These are phyloP conservation scores for Epizoanthus rinbou DNA, from an alignment of 92 coral and sea anemone species.

Conservation along the genomic window DNA sequence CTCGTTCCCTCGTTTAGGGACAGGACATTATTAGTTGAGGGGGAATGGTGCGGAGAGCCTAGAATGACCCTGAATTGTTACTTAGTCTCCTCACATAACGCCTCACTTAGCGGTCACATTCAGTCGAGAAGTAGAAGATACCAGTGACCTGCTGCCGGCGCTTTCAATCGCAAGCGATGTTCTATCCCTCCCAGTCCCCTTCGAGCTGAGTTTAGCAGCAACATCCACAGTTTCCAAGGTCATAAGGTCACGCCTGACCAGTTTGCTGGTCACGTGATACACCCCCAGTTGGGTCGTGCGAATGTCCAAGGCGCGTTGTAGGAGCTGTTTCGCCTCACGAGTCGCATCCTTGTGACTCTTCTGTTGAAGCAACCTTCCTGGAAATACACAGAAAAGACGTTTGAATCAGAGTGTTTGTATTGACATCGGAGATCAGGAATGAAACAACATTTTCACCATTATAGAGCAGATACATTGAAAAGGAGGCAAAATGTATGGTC, in stretches of 20 bases:
- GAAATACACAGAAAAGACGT: neutral
- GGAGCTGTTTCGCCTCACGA: constrained; percentile 72
- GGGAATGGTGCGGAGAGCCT: too few species aligned
- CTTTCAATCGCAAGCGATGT: constrained; percentile 46
- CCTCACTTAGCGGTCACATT: constrained; percentile 33
- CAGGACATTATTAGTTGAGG: too few species aligned
- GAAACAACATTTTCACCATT: neutral
- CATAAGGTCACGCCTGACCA: constrained; percentile 80
- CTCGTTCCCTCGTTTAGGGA: too few species aligned
- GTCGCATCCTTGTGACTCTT: constrained; percentile 80
- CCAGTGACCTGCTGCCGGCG: constrained; percentile 44
- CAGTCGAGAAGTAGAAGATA: constrained; percentile 43
- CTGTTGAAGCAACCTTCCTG: constrained; percentile 83
- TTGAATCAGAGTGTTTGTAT: too few species aligned
- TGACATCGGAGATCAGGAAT: too few species aligned
- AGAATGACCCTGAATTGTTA: too few species aligned
- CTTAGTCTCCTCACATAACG: too few species aligned
- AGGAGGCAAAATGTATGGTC: too few species aligned
- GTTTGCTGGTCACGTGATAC: constrained; percentile 76
- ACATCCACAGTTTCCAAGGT: constrained; percentile 71
- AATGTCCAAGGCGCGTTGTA: constrained; percentile 91
- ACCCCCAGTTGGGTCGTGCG: constrained; percentile 86
- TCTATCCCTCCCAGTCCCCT: constrained; percentile 55
- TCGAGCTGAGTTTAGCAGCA: constrained; percentile 61
- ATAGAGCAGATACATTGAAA: too few species aligned